phyloP scores from a whole-genome alignment of 2,888 invertebrate species.

The Zygothrica quintamaculata region DNA sequence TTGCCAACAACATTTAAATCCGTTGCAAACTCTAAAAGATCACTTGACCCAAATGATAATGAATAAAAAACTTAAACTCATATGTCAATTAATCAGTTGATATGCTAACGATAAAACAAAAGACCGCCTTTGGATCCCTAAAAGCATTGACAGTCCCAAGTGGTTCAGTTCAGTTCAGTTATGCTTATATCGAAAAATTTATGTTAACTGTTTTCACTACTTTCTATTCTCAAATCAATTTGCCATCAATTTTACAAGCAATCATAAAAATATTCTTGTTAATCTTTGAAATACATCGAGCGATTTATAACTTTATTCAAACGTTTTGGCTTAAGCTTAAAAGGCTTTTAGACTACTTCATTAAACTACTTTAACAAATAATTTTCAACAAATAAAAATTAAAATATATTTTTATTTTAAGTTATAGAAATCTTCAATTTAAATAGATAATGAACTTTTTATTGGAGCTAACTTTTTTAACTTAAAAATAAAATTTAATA shows the following conservation, averaged over 20 bases:
- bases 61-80: conserved; percentile 48
- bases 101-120: conserved; percentile 30
- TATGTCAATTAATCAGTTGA: conserved; percentile 60
- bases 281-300: conserved; percentile 2
- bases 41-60: conserved; percentile 58
- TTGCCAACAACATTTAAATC: conserved; percentile 7
- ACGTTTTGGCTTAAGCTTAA: conserved; percentile 28
- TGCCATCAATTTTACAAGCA: conserved; percentile 19
- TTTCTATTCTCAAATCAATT: conserved; percentile 56
- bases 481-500: too few relatives aligned
- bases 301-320: conserved; percentile 59
- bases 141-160: conserved; percentile 48
- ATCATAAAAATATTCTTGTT: conserved; percentile 26
- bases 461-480: too few relatives aligned
- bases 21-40: conserved; percentile 40
- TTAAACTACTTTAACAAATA: too few relatives aligned
- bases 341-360: conserved; percentile 39
- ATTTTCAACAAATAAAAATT: too few relatives aligned
- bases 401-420: too few relatives aligned
- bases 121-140: conserved; percentile 30
- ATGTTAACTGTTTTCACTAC: conserved; percentile 65
- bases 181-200: conserved; percentile 50
- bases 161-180: conserved; percentile 29
- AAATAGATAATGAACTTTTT: too few relatives aligned
- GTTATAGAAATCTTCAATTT: too few relatives aligned